These are phyloP conservation scores for Slavum lentiscoides DNA, from an alignment of 2,888 invertebrate species.

Conservation along the genomic window DNA sequence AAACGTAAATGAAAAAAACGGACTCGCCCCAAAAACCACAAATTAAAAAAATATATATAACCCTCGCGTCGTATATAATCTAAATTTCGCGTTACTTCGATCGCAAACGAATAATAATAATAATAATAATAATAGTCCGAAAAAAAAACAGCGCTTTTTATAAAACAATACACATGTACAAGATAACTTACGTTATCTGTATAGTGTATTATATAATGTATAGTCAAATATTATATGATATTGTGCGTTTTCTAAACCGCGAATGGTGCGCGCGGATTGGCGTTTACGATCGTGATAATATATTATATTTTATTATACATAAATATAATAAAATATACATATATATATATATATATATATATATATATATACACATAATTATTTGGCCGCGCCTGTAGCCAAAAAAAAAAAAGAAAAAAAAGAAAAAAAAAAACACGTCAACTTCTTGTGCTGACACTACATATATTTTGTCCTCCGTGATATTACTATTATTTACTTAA, in stretches of 20 bases:
- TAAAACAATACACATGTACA: background rate
- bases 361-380: background rate
- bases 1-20: background rate
- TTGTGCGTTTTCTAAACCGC: slow-evolving; percentile 9
- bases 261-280: slow-evolving; percentile 11
- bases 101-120: background rate
- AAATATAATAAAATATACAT: background rate
- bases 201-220: background rate
- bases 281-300: slow-evolving; percentile 16
- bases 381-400: slow-evolving; percentile 35
- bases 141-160: background rate
- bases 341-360: background rate
- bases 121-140: too few species aligned
- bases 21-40: slow-evolving; percentile 14
- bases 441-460: slow-evolving; percentile 69
- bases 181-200: too few species aligned
- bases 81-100: slow-evolving; percentile 17
- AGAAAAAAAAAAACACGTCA: slow-evolving; percentile 78
- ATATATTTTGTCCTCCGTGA: slow-evolving; percentile 37
- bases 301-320: background rate
- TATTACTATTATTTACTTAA: slow-evolving; percentile 42
- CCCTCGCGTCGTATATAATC: background rate
- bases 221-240: slow-evolving; percentile 2
- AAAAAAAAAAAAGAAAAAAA: background rate
- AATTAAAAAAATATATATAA: background rate